Percentiles rank a stretch among this genome's conserved stretches.
Evolutionary conservation across 2,797 vertebrate species (phyloP).

Genomic region (Melanotaenia trifasciata): DNA sequence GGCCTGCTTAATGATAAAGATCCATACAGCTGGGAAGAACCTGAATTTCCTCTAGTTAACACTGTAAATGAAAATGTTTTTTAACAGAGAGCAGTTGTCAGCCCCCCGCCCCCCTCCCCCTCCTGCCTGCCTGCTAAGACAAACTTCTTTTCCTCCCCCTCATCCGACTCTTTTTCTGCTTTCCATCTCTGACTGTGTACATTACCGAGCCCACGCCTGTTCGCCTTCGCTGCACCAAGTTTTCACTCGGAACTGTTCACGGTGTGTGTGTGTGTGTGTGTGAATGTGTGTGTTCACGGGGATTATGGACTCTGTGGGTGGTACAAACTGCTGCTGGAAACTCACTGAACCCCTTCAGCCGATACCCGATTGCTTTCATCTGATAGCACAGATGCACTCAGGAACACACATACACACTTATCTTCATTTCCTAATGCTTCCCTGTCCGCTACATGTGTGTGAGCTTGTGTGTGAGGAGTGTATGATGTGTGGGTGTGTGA

Average conservation of each 20-base stretch:
- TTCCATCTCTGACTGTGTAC: conserved; percentile 60
- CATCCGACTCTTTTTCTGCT: conserved; percentile 46
- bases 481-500: conserved; percentile 21
- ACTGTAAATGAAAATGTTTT: neutral
- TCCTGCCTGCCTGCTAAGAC: conserved; percentile 13
- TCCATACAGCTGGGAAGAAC: neutral
- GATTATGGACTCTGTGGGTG: conserved; percentile 41
- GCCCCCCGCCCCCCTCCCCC: neutral
- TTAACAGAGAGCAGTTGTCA: neutral
- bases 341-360: conserved; percentile 18
- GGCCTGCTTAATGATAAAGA: conserved; percentile 5
- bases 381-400: neutral
- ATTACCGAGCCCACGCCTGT: conserved; percentile 55
- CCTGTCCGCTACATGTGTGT: neutral
- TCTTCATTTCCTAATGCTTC: conserved; percentile 11
- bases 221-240: conserved; percentile 26
- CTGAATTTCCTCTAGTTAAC: conserved; percentile 4
- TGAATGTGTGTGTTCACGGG: neutral
- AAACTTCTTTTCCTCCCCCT: conserved; percentile 59
- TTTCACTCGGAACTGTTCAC: conserved; percentile 21
- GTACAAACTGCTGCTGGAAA: conserved; percentile 35
- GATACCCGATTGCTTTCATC: conserved; percentile 23
- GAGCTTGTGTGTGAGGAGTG: neutral
- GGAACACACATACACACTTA: neutral
- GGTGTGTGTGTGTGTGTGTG: conserved; percentile 1